phyloP scores from a whole-genome alignment of 2,888 invertebrate genomes.

The Trachelus troglodyta region DNA sequence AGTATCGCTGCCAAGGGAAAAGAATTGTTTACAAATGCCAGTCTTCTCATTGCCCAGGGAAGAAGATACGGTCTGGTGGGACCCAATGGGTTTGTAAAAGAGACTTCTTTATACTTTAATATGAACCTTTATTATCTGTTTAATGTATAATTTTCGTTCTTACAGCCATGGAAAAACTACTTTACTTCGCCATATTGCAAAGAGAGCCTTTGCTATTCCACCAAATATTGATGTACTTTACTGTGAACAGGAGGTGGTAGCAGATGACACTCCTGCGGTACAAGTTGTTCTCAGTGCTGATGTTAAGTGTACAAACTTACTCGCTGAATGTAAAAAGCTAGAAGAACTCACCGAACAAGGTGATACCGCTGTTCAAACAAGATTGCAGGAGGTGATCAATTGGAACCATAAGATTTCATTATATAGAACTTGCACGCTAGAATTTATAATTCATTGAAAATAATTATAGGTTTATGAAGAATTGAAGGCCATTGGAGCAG shows the following conservation, averaged over 20 bases:
- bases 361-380: constrained; percentile 78
- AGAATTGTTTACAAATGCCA: constrained; percentile 96
- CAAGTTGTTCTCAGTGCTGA: constrained; percentile 95
- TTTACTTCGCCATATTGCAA: constrained; percentile 90
- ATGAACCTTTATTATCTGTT: constrained; percentile 8
- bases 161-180: constrained; percentile 97
- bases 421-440: background rate
- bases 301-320: constrained; percentile 83
- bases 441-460: background rate
- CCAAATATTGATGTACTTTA: constrained; percentile 95
- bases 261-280: constrained; percentile 93
- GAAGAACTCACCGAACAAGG: constrained; percentile 82
- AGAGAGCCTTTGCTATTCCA: constrained; percentile 92
- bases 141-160: constrained; percentile 22
- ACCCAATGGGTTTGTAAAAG: constrained; percentile 84
- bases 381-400: constrained; percentile 79
- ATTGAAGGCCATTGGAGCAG: constrained; percentile 95
- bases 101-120: background rate
- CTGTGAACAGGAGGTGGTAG: constrained; percentile 98
- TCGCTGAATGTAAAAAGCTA: constrained; percentile 85
- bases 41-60: constrained; percentile 90
- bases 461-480: constrained; percentile 85
- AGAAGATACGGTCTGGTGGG: constrained; percentile 97
- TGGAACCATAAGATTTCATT: background rate
- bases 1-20: constrained; percentile 98